These are phyloP conservation scores for Onychostruthus taczanowskii DNA, from an alignment of 2,113 vertebrate genomes.

Conservation along the genomic window DNA sequence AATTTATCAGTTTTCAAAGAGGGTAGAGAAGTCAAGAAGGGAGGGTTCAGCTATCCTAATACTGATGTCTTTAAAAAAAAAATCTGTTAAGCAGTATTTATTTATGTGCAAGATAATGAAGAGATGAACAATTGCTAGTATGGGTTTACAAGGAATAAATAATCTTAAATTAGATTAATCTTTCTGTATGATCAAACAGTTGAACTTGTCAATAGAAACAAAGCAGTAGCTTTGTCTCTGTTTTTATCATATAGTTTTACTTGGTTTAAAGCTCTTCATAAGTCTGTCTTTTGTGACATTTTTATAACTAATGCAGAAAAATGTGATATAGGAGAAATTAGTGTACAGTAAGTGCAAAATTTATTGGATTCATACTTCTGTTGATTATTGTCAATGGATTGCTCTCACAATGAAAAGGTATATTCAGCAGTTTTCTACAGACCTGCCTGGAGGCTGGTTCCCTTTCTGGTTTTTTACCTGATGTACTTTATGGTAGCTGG, in stretches of 20 bases:
- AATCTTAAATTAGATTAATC: not conserved
- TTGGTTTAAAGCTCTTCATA: not conserved
- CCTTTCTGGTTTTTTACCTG: not conserved
- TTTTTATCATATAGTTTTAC: not conserved
- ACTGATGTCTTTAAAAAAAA: not conserved
- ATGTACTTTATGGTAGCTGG: not conserved
- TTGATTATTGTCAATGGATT: not conserved
- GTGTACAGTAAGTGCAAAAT: not conserved
- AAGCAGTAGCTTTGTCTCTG: not conserved
- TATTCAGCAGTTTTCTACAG: not conserved
- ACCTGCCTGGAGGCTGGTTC: not conserved
- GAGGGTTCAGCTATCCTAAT: not conserved
- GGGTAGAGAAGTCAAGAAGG: not conserved
- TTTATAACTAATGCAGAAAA: not conserved
- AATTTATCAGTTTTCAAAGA: not conserved
- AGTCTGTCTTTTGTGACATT: not conserved
- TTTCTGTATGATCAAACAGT: not conserved
- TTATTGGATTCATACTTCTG: not conserved
- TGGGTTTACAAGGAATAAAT: not conserved
- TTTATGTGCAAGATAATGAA: not conserved
- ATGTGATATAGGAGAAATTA: not conserved
- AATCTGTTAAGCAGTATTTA: not conserved
- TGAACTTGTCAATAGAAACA: not conserved
- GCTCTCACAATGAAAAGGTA: not conserved
- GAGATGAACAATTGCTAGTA: not conserved